Conservation (phyloP, 2,888 invertebrate genomes). For the Hesperia comma region DNA sequence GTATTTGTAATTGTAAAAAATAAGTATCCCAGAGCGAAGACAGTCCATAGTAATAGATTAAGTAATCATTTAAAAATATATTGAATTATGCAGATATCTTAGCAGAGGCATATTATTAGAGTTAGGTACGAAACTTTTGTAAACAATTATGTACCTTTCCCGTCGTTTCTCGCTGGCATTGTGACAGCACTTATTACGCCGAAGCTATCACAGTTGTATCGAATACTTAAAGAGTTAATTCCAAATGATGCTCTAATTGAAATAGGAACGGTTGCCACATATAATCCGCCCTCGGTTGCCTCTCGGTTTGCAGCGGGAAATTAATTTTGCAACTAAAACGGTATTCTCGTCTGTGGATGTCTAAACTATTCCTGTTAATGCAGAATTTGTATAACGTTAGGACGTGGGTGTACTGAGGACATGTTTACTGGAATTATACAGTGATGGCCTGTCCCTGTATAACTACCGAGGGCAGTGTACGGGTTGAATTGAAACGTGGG, state of each 20-base stretch:
- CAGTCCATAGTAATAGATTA: no score
- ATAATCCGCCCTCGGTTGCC: slow-evolving; percentile 23
- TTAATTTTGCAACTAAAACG: slow-evolving; percentile 30
- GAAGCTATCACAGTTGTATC: slow-evolving; percentile 1
- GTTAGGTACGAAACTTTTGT: no score
- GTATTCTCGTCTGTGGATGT: slow-evolving; percentile 7
- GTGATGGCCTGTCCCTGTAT: neutral
- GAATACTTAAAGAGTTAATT: slow-evolving; percentile 32
- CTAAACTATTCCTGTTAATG: slow-evolving; percentile 20
- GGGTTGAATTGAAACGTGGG: no score
- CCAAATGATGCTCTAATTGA: slow-evolving; percentile 26
- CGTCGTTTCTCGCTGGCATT: neutral
- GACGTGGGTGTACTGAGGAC: neutral
- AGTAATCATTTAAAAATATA: no score
- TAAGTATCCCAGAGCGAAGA: no score
- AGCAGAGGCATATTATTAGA: no score
- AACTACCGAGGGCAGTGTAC: no score
- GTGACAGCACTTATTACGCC: neutral
- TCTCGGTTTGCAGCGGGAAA: slow-evolving; percentile 13
- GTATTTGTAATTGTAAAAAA: no score
- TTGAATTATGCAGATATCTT: no score
- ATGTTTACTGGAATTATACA: neutral
- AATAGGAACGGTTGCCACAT: slow-evolving; percentile 14
- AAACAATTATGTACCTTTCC: no score
- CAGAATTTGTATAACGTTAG: neutral